A percentile compares a stretch with the other conserved stretches of the same genome.
Evolutionary conservation across 2,113 vertebrate species (phyloP).

Genomic region (Syngnathoides biaculeatus): DNA sequence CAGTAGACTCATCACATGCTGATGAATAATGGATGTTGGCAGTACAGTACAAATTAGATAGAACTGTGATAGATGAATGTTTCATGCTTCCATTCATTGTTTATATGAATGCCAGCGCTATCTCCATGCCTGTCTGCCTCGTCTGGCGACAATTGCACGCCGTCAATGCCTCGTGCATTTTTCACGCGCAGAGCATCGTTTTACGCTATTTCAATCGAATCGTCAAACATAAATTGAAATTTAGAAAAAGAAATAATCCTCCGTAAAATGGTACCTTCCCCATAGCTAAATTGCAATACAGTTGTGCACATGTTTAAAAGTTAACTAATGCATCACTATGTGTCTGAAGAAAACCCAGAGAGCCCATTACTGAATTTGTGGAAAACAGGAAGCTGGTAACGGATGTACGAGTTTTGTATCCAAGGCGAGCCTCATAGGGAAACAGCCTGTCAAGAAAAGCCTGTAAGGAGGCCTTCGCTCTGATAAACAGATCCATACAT

Average conservation of each 20-base stretch:
- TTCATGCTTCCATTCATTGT: slow-evolving; percentile 42
- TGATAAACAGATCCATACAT: slow-evolving; percentile 31
- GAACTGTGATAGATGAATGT: slow-evolving; percentile 51
- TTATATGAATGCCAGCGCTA: slow-evolving; percentile 28
- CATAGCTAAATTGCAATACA: background rate
- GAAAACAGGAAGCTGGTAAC: slow-evolving; percentile 53
- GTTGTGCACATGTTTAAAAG: slow-evolving; percentile 12
- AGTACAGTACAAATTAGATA: slow-evolving; percentile 43
- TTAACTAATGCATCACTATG: slow-evolving; percentile 17
- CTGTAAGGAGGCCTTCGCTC: slow-evolving; percentile 41
- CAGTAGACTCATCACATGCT: slow-evolving; percentile 27
- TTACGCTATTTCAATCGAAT: background rate
- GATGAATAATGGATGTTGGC: slow-evolving; percentile 50
- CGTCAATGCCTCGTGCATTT: slow-evolving; percentile 17
- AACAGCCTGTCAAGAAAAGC: slow-evolving; percentile 46
- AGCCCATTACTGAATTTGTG: slow-evolving; percentile 59
- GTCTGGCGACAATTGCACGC: slow-evolving; percentile 23
- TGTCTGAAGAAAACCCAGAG: slow-evolving; percentile 46
- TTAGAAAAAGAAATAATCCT: background rate
- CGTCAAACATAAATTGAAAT: slow-evolving; percentile 5
- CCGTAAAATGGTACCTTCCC: background rate
- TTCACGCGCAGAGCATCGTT: slow-evolving; percentile 25
- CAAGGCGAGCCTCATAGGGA: slow-evolving; percentile 46
- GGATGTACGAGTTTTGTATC: slow-evolving; percentile 63
- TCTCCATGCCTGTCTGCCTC: slow-evolving; percentile 17